Conservation (phyloP, 2,888 invertebrate species). For the Pedicia rivosa region DNA sequence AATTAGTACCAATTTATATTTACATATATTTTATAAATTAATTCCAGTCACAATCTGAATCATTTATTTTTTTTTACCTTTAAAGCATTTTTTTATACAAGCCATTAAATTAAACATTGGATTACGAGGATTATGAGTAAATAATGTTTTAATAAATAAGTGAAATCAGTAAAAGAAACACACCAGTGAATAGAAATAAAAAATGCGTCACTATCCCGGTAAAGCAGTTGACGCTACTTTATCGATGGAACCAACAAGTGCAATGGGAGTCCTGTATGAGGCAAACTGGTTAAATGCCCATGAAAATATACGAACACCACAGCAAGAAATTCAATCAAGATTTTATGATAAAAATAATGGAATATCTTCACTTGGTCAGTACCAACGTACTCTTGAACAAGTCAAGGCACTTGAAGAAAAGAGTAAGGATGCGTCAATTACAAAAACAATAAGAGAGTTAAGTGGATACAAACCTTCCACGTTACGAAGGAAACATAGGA, state of each 20-base stretch:
- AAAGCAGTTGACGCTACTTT: slow-evolving; percentile 55
- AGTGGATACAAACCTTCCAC: slow-evolving; percentile 45
- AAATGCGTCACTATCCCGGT: slow-evolving; percentile 71
- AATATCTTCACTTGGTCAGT: slow-evolving; percentile 36
- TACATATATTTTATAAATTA: too few relatives aligned
- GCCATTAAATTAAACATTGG: too few relatives aligned
- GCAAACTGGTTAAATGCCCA: slow-evolving; percentile 72
- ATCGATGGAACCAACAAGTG: slow-evolving; percentile 50
- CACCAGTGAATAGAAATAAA: slow-evolving; percentile 37
- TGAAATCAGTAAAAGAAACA: background rate
- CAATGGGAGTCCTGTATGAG: slow-evolving; percentile 65
- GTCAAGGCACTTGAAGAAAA: slow-evolving; percentile 37
- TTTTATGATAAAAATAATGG: slow-evolving; percentile 21
- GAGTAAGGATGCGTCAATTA: slow-evolving; percentile 23
- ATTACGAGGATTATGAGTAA: too few relatives aligned
- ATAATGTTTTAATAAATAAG: background rate
- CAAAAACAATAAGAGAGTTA: slow-evolving; percentile 42
- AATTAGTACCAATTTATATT: too few relatives aligned
- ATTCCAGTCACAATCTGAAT: too few relatives aligned
- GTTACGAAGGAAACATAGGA: slow-evolving; percentile 36
- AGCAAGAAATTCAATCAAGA: background rate
- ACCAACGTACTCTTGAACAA: slow-evolving; percentile 37
- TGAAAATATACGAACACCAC: slow-evolving; percentile 14
- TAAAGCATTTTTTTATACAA: too few relatives aligned
- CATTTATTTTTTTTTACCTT: too few relatives aligned